These are phyloP conservation scores for Dinothrombium tinctorium DNA, from an alignment of 1,140 invertebrate species.

Conservation along the genomic window DNA sequence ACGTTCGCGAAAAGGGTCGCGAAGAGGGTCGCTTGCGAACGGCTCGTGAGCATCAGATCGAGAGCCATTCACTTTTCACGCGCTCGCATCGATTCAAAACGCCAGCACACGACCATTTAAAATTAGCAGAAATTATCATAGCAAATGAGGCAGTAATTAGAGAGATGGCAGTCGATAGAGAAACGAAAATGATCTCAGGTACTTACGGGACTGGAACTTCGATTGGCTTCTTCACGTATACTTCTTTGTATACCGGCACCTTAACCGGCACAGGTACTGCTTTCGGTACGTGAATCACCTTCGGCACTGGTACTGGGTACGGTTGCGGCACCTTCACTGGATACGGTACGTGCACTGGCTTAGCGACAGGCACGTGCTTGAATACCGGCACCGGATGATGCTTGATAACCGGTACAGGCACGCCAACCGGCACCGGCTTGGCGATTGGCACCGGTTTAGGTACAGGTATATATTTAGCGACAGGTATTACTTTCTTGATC, in stretches of 20 bases:
- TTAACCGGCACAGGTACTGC: conserved; percentile 17
- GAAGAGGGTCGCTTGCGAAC: too few relatives aligned
- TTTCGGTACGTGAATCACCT: conserved; percentile 17
- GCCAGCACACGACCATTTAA: background rate
- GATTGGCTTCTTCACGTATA: conserved; percentile 17
- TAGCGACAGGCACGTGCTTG: conserved; percentile 15
- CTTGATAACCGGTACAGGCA: conserved; percentile 17
- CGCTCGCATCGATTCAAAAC: background rate
- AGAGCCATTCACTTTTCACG: background rate
- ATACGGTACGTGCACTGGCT: conserved; percentile 15
- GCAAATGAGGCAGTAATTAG: too few relatives aligned
- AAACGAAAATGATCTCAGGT: background rate
- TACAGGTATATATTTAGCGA: conserved; percentile 17
- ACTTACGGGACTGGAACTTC: conserved; percentile 18
- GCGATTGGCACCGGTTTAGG: conserved; percentile 17
- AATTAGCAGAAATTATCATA: too few relatives aligned
- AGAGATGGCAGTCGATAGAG: background rate
- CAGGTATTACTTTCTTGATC: conserved; percentile 17
- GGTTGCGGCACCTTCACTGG: conserved; percentile 15
- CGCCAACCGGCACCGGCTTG: conserved; percentile 16
- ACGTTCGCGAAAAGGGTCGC: too few relatives aligned
- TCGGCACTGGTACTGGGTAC: conserved; percentile 16
- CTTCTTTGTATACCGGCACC: conserved; percentile 18
- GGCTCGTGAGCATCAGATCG: background rate
- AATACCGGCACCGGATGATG: conserved; percentile 17